phyloP scores from a whole-genome alignment of 2,797 vertebrate species.

The Hoplostethus mediterraneus region DNA sequence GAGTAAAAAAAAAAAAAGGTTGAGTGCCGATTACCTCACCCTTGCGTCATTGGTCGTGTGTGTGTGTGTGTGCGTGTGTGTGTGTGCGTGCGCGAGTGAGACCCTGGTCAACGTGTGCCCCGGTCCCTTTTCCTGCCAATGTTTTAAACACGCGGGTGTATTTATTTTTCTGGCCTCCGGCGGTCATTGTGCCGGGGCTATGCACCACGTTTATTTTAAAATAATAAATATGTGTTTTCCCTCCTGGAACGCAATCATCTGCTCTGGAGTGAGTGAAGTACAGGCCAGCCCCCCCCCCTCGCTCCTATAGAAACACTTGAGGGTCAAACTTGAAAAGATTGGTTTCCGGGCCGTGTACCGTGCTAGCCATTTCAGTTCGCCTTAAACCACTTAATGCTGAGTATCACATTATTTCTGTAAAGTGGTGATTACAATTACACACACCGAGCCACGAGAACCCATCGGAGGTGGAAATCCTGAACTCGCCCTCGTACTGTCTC shows the following conservation, averaged over 20 bases:
- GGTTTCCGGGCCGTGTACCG: slow-evolving; percentile 41
- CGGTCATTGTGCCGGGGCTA: slow-evolving; percentile 66
- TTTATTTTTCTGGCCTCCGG: slow-evolving; percentile 75
- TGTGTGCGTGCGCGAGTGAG: slow-evolving; percentile 23
- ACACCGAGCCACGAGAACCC: slow-evolving; percentile 38
- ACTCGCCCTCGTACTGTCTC: slow-evolving; percentile 22
- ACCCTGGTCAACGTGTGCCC: slow-evolving; percentile 40
- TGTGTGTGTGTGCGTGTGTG: slow-evolving; percentile 18
- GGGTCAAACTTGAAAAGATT: slow-evolving; percentile 34
- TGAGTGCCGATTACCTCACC: slow-evolving; percentile 42
- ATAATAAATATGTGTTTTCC: slow-evolving; percentile 71
- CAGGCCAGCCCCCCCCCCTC: slow-evolving; percentile 44
- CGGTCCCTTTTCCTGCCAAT: slow-evolving; percentile 70
- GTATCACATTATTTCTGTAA: not conserved
- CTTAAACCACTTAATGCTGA: not conserved
- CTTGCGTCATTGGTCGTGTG: slow-evolving; percentile 23
- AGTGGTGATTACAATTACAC: slow-evolving; percentile 39
- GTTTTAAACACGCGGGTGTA: slow-evolving; percentile 71
- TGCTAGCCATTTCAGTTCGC: slow-evolving; percentile 19
- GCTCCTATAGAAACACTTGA: slow-evolving; percentile 6
- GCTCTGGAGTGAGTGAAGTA: slow-evolving; percentile 40
- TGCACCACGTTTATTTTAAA: slow-evolving; percentile 62
- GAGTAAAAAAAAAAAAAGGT: slow-evolving; percentile 40
- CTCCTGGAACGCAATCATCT: slow-evolving; percentile 33
- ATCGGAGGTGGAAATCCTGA: slow-evolving; percentile 47